Percentiles rank a stretch among this genome's conserved stretches.
Conservation (phyloP, 1,140 invertebrate species). For the Drosophila bocki region DNA sequence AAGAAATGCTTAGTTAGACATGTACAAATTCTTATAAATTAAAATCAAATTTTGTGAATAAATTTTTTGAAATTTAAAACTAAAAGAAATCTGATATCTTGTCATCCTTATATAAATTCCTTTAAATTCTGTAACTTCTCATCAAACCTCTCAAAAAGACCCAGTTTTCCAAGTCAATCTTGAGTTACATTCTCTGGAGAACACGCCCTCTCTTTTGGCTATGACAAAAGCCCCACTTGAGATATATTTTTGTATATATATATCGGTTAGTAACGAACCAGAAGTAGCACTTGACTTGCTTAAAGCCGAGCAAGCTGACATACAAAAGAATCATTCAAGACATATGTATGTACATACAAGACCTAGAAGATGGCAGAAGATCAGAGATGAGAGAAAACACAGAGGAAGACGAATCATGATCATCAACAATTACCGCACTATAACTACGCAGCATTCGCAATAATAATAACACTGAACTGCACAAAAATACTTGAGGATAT, state of each 20-base stretch:
- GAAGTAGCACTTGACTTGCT: constrained; percentile 55
- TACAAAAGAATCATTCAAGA: constrained; percentile 48
- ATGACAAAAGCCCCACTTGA: constrained; percentile 18
- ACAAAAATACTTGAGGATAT: neutral
- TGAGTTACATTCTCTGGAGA: constrained; percentile 26
- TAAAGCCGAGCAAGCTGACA: constrained; percentile 18
- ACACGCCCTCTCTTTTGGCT: constrained; percentile 44
- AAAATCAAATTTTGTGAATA: neutral
- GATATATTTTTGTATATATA: neutral
- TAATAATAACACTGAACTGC: constrained; percentile 11
- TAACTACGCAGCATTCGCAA: constrained; percentile 72
- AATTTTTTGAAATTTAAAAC: neutral
- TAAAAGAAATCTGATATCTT: neutral
- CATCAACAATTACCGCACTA: constrained; percentile 61
- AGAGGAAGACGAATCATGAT: constrained; percentile 32
- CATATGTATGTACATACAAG: neutral
- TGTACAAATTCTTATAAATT: neutral
- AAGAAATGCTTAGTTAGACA: neutral
- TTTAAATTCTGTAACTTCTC: neutral
- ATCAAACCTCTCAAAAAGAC: constrained; percentile 27
- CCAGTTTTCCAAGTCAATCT: constrained; percentile 19
- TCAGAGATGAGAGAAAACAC: neutral
- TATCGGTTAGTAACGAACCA: constrained; percentile 32
- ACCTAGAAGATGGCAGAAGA: constrained; percentile 25
- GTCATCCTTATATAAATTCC: neutral